Evolutionary conservation across 1,140 invertebrate species (phyloP), one percentile per base, ranked within the genome.

Genomic region (Scaptodrosophila lebanonensis): DNA sequence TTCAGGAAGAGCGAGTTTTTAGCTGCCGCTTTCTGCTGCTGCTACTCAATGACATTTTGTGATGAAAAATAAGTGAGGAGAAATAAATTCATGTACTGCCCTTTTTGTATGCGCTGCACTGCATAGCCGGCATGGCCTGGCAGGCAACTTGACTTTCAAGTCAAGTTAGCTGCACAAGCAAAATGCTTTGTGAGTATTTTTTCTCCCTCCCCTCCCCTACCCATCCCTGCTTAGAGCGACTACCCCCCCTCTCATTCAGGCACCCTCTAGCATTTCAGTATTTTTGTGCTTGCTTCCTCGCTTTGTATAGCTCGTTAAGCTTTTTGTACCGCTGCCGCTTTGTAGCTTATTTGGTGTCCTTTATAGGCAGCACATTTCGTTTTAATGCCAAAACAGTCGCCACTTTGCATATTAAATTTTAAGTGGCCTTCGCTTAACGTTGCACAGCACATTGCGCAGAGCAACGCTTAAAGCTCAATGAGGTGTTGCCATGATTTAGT

Each of bases 401-500:
- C 6, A 38, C 64, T 47, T 72, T 62, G 71, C 53, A 70, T 66
- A 79, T 79, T 72, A 72, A 45, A 79, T 68, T 79, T 68, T 58
- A 79, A 79, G 59, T 72, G 64, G 51, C 64, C 54, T 30, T 33
- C 22, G 57, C 33, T 54, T 3, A n/a, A 7, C 22, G 5, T 12
- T 38, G 62, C 72, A 79, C 79, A 67, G 73, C 58, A 61, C 62
- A 61, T 36, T 20, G 35, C 27, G 40, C 12, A 12, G 15, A 33
- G n/a, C 15, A 1, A 40, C 13, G 33, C 13, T 79, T 79, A 73
- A 72, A 57, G 73, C 68, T 47, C 73, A 77, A 77, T 79, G 73
- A 77, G 64, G 73, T 77, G 73, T 79, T 51, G 68, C 73, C 68
- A 40, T 77, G 73, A 77, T 72, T 72, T 68, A 77, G 67, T 57